These are phyloP conservation scores for Parascotia fuliginaria DNA, from an alignment of 2,888 invertebrate genomes.

Conservation along the genomic window DNA sequence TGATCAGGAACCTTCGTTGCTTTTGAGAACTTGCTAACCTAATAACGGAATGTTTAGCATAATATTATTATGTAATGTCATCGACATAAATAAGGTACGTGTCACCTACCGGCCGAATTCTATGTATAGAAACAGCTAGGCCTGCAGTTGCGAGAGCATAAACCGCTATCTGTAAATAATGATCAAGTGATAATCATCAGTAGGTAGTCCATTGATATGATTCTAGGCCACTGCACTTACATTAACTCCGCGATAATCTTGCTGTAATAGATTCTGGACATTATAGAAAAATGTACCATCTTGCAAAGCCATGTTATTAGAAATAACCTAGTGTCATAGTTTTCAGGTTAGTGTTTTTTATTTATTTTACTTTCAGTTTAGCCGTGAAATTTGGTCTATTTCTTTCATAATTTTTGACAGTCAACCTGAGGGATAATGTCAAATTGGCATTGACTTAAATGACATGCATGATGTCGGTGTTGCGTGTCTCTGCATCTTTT, in stretches of 20 bases:
- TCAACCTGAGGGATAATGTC: too few species aligned
- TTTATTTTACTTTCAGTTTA: constrained; percentile 53
- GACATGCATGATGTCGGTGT: too few species aligned
- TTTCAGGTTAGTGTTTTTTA: constrained; percentile 61
- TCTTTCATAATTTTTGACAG: constrained; percentile 1
- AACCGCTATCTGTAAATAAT: constrained; percentile 82
- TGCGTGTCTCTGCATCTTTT: too few species aligned
- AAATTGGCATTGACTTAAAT: too few species aligned
- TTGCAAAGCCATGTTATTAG: constrained; percentile 62
- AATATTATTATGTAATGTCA: constrained; percentile 70
- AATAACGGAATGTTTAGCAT: constrained; percentile 35
- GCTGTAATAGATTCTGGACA: constrained; percentile 66
- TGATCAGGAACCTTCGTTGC: constrained; percentile 85
- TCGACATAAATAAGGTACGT: constrained; percentile 28
- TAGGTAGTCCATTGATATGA: constrained; percentile 11
- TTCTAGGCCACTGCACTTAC: constrained; percentile 55
- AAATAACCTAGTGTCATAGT: constrained; percentile 45
- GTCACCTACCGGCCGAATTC: constrained; percentile 86
- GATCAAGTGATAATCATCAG: constrained; percentile 33
- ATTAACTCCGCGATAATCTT: constrained; percentile 80
- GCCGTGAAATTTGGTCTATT: constrained; percentile 38
- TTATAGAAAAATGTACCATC: constrained; percentile 65
- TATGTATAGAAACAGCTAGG: constrained; percentile 83
- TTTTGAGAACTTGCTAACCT: constrained; percentile 88
- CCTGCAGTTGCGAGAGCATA: constrained; percentile 86